Conservation (phyloP, 1,140 invertebrate species). For the Drosophila quadrilineata region DNA sequence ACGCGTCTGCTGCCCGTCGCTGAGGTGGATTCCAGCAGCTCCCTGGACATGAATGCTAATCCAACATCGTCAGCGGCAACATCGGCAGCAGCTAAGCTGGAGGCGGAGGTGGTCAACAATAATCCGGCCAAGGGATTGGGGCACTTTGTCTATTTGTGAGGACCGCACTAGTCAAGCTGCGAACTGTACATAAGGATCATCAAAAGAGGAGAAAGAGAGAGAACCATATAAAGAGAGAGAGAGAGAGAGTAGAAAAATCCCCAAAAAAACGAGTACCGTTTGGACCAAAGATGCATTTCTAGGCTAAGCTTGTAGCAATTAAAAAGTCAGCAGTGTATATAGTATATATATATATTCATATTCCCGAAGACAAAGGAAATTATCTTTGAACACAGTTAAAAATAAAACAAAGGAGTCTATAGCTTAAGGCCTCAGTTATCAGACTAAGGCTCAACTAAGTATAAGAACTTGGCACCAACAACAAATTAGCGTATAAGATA, state of each 20-base stretch:
- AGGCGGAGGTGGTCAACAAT: conserved; percentile 72
- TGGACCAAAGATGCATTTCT: conserved; percentile 76
- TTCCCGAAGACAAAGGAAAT: background rate
- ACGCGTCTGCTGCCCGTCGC: conserved; percentile 50
- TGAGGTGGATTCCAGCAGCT: conserved; percentile 26
- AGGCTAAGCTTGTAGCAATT: conserved; percentile 40
- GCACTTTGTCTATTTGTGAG: conserved; percentile 74
- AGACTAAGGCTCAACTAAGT: conserved; percentile 52
- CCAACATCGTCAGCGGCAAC: background rate
- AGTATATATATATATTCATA: conserved; percentile 4
- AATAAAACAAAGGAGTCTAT: conserved; percentile 53
- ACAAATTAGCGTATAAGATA: conserved; percentile 21
- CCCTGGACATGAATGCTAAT: conserved; percentile 59
- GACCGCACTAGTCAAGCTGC: background rate
- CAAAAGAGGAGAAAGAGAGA: background rate
- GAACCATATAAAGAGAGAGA: conserved; percentile 3
- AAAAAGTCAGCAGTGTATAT: conserved; percentile 37
- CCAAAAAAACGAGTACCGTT: conserved; percentile 50
- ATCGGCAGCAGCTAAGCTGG: conserved; percentile 5
- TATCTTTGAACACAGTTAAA: background rate
- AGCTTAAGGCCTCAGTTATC: conserved; percentile 57
- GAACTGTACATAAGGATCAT: conserved; percentile 29
- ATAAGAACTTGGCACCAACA: conserved; percentile 27
- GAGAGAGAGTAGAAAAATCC: too few relatives aligned
- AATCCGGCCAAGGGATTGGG: conserved; percentile 76